Conservation (phyloP, 2,888 invertebrate species). For the Agrochola circellaris region DNA sequence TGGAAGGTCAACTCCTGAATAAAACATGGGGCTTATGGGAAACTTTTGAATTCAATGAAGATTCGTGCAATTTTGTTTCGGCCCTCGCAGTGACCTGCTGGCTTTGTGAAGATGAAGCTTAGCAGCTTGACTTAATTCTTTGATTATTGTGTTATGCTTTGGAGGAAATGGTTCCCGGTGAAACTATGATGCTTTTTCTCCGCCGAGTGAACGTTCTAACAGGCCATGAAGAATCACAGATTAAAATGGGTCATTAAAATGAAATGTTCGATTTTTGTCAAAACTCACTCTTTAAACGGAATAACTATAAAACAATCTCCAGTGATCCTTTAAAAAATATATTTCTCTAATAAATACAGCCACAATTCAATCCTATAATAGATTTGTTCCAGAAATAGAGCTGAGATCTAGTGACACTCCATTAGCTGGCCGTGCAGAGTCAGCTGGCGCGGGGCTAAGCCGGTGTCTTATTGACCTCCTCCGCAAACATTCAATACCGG, state of each 20-base stretch:
- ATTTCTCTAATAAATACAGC: constrained; percentile 24
- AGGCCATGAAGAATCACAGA: background rate
- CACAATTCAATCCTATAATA: constrained; percentile 37
- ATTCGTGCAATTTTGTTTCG: background rate
- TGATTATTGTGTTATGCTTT: background rate
- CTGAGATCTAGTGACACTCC: constrained; percentile 46
- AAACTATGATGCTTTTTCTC: background rate
- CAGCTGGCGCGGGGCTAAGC: constrained; percentile 54
- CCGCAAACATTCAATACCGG: constrained; percentile 50
- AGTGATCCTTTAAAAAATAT: background rate
- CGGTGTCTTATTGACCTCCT: constrained; percentile 59
- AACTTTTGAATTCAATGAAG: constrained; percentile 45
- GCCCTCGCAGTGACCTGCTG: constrained; percentile 11
- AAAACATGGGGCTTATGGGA: constrained; percentile 40
- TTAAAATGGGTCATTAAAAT: background rate
- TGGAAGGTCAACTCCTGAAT: constrained; percentile 51
- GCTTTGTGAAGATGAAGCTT: background rate
- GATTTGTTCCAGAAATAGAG: constrained; percentile 51
- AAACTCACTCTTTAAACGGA: background rate
- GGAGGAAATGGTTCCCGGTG: background rate
- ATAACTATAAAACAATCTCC: no score
- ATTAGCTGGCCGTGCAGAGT: constrained; percentile 59
- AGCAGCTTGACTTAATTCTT: background rate
- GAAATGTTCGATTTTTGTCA: background rate
- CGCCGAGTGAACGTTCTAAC: background rate